Conservation (phyloP, 2,888 invertebrate genomes). For the Unio pictorum region DNA sequence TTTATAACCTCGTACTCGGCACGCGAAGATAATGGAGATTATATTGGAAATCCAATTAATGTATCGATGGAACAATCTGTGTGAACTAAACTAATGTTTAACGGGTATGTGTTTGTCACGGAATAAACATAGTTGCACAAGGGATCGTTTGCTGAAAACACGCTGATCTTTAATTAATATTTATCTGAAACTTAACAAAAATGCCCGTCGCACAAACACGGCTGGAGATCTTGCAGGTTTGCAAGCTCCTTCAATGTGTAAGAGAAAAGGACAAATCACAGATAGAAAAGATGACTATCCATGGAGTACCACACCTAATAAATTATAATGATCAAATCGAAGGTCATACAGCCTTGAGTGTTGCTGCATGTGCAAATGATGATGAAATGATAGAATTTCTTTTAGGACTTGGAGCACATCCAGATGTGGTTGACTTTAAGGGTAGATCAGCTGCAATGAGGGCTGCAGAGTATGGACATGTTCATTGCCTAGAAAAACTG, state of each 20-base stretch:
- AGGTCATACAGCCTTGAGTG: slow-evolving; percentile 68
- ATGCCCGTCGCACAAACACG: slow-evolving; percentile 70
- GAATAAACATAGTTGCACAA: no score
- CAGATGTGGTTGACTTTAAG: slow-evolving; percentile 70
- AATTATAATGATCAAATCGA: slow-evolving; percentile 70
- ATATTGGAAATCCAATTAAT: no score
- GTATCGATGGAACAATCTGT: no score
- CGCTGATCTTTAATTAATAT: not conserved
- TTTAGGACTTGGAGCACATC: slow-evolving; percentile 69
- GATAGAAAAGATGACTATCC: slow-evolving; percentile 66
- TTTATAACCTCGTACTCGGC: no score
- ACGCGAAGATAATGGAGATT: no score
- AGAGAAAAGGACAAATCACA: slow-evolving; percentile 64
- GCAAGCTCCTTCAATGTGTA: slow-evolving; percentile 71
- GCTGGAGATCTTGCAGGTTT: slow-evolving; percentile 69
- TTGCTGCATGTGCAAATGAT: slow-evolving; percentile 69
- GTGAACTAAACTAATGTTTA: no score
- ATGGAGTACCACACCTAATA: slow-evolving; percentile 70
- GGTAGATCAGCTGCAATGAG: slow-evolving; percentile 70
- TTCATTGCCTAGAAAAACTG: slow-evolving; percentile 67
- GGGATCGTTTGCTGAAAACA: slow-evolving; percentile 6
- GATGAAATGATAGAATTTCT: slow-evolving; percentile 71
- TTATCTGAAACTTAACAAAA: slow-evolving; percentile 8
- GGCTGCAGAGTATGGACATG: slow-evolving; percentile 71
- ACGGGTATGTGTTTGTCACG: no score